Base-by-base conservation (phyloP, 2,888 invertebrate genomes). In the Matsumyia berberina region DNA sequence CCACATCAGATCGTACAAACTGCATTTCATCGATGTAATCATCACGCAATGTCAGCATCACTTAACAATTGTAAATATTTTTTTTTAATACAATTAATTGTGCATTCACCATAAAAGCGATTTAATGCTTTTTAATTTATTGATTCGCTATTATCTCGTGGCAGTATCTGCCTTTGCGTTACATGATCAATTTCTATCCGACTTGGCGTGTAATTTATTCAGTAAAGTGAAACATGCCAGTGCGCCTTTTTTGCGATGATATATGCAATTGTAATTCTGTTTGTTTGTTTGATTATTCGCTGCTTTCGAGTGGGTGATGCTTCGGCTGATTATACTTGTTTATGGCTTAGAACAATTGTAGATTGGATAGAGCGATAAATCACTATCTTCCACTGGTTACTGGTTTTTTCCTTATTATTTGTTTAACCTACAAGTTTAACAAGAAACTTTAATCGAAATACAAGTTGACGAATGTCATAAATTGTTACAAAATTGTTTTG, bases 281-380 rank as follows among this genome's bases (percentile, higher is more conserved):
- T 53, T 67, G 44, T 39, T 51, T 9, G 33, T 29, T 1, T 29
- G n/a, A n/a, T n/a, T 51, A 19, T 67, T 66, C 11, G 29, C 33
- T 15, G 7, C n/a, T 37, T 19, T 31, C 29, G 69, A 57, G 76
- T 74, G 69, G 80, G 80, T 62, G 80, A 55, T 53, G 55, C 12
- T 53, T 31, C 2, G 12, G 49, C 51, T 31, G 55, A 78, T 78
- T 78, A 64, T 78, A 9, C 58, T 78, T 78, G 70, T 24, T 78
- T 64, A 78, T 64, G 55, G 67, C 29, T 76, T 24, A 15, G 31
- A 76, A 81, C 67, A 70, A 64, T 80, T 17, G 62, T 9, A 12
- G 51, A 44, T 39, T 51, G 58, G 1, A 33, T 60, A 53, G 24
- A 24, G 31, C 60, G 64, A 62, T 80, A 67, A 80, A 80, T 80